These are phyloP conservation scores for Drosophila dives DNA, from an alignment of 2,888 invertebrate genomes.

Conservation along the genomic window DNA sequence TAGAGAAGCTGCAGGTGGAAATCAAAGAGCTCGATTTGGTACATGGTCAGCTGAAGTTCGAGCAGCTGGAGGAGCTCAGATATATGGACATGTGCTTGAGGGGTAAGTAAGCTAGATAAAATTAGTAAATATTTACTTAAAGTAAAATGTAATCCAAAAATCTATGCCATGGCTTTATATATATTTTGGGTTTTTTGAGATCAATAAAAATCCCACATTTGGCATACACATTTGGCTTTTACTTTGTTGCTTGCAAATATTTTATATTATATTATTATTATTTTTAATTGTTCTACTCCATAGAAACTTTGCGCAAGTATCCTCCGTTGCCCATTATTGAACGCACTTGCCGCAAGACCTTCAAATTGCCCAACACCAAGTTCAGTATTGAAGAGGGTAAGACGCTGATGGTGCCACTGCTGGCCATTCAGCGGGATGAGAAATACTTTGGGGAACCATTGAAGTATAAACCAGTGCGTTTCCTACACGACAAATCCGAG, in stretches of 20 bases:
- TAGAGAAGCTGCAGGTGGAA: slow-evolving; percentile 83
- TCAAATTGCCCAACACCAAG: slow-evolving; percentile 79
- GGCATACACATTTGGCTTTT: neutral
- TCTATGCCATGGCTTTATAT: neutral
- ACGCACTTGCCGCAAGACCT: slow-evolving; percentile 83
- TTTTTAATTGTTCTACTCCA: neutral
- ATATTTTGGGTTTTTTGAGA: neutral
- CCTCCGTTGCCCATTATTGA: slow-evolving; percentile 85
- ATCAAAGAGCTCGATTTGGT: slow-evolving; percentile 60
- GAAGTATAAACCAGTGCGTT: slow-evolving; percentile 85
- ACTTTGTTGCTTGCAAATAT: neutral
- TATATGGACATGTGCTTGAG: slow-evolving; percentile 85
- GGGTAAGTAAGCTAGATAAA: slow-evolving; percentile 80
- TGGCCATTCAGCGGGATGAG: slow-evolving; percentile 85
- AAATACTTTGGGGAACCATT: slow-evolving; percentile 84
- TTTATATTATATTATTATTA: neutral
- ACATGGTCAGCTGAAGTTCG: slow-evolving; percentile 77
- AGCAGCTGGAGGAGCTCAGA: slow-evolving; percentile 83
- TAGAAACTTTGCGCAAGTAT: slow-evolving; percentile 85
- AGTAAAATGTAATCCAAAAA: neutral
- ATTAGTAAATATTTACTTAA: neutral
- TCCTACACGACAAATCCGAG: slow-evolving; percentile 69
- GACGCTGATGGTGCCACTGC: slow-evolving; percentile 82
- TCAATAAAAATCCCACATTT: too few species aligned
- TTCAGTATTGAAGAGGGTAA: slow-evolving; percentile 82